A percentile compares a stretch with the other conserved stretches of the same genome.
These are phyloP conservation scores for Pelagia noctiluca DNA, from an alignment of 30 jellyfish, hydroid and myxozoan species.

Conservation along the genomic window DNA sequence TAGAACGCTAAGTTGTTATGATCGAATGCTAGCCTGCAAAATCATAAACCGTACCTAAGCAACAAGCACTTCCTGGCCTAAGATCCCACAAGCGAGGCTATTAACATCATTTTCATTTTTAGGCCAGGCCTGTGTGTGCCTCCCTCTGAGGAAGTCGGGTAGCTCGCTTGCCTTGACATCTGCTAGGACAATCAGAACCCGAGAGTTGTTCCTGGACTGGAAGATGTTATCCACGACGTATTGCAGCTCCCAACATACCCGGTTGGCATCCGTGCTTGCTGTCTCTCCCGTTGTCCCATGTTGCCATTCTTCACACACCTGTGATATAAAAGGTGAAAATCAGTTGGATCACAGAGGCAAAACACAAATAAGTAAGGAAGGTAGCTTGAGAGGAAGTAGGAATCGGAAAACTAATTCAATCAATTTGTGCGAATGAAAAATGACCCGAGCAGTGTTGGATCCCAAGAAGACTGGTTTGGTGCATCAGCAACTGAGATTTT, in stretches of 20 bases:
- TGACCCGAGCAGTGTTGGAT: too few species aligned
- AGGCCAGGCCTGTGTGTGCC: slow-evolving; percentile 37
- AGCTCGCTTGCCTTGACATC: slow-evolving; percentile 43
- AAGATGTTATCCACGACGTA: slow-evolving; percentile 52
- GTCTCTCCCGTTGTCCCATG: slow-evolving; percentile 13
- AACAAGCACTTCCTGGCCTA: slow-evolving; percentile 14
- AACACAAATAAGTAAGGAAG: not conserved
- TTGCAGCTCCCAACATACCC: slow-evolving; percentile 58
- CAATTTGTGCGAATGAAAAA: not conserved
- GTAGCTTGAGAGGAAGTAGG: not conserved
- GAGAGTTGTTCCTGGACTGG: slow-evolving; percentile 29
- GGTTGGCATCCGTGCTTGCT: slow-evolving; percentile 28
- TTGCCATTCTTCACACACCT: slow-evolving; percentile 61
- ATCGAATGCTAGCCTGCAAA: not conserved
- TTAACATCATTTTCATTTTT: not conserved
- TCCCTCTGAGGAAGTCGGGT: slow-evolving; percentile 23
- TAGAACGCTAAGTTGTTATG: too few species aligned
- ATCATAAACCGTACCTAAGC: not conserved
- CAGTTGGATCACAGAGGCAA: not conserved
- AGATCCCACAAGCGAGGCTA: slow-evolving; percentile 25
- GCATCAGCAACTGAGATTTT: too few species aligned
- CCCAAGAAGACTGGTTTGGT: too few species aligned
- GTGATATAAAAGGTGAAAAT: not conserved
- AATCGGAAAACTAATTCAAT: not conserved
- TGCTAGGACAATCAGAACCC: slow-evolving; percentile 43